phyloP scores from a whole-genome alignment of 2,888 invertebrate genomes.

The Hecatera dysodea region DNA sequence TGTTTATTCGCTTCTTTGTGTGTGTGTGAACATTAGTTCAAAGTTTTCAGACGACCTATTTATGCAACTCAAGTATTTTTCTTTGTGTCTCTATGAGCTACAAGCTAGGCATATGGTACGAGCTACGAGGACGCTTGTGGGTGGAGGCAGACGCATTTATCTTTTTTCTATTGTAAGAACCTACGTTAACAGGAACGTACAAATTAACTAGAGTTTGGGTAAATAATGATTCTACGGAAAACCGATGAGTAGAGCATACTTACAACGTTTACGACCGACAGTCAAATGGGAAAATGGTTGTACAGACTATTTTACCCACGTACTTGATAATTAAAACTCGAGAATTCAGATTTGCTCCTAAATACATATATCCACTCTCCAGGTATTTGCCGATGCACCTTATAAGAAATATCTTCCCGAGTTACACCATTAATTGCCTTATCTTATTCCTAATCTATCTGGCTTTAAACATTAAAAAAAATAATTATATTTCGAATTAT shows the following conservation, averaged over 20 bases:
- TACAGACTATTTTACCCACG: background rate
- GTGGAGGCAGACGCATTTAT: constrained; percentile 9
- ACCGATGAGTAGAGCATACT: background rate
- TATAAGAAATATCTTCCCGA: too few relatives aligned
- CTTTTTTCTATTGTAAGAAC: constrained; percentile 9
- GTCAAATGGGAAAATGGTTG: background rate
- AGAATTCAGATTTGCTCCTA: background rate
- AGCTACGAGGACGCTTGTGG: constrained; percentile 4
- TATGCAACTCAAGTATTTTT: background rate
- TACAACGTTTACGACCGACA: constrained; percentile 11
- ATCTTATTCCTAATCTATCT: background rate
- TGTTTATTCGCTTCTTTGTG: background rate
- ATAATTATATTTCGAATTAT: constrained; percentile 7
- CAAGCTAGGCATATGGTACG: background rate
- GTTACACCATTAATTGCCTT: background rate
- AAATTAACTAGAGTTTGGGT: background rate
- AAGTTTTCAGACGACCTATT: background rate
- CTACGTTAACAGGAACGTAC: constrained; percentile 2
- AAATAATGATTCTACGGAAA: constrained; percentile 27
- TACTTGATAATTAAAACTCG: background rate
- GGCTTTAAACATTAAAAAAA: background rate
- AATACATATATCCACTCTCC: too few relatives aligned
- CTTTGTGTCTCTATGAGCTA: constrained; percentile 3
- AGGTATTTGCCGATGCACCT: too few relatives aligned
- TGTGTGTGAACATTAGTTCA: background rate